Conservation (phyloP, 2,113 vertebrate species). For the Tupaia chinensis region DNA sequence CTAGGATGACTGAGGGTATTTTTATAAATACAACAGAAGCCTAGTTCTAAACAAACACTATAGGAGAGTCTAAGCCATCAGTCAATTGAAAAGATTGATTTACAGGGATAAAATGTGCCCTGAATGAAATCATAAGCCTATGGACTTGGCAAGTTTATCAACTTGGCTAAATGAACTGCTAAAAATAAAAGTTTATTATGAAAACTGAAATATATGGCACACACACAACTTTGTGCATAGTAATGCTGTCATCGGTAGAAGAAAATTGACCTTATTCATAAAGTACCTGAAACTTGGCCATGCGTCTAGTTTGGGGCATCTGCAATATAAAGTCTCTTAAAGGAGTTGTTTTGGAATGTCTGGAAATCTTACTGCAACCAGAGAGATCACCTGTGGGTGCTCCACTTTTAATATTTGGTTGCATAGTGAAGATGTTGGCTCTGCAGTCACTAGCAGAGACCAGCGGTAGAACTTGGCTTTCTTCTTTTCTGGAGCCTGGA, state of each 20-base stretch:
- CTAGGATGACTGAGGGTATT: not conserved
- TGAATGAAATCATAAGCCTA: not conserved
- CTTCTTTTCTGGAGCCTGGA: not conserved
- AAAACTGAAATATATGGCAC: not conserved
- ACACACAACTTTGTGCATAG: not conserved
- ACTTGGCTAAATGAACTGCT: not conserved
- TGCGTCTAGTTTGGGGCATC: too few relatives aligned
- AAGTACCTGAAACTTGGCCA: not conserved
- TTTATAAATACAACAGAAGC: constrained; percentile 28
- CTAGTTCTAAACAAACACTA: not conserved
- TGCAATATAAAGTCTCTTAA: not conserved
- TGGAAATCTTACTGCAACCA: not conserved
- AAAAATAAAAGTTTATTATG: not conserved
- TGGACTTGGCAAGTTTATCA: not conserved
- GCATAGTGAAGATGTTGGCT: not conserved
- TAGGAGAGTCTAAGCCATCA: not conserved
- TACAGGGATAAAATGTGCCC: not conserved
- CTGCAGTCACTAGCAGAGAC: not conserved
- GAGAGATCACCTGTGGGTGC: not conserved
- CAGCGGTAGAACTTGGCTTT: not conserved
- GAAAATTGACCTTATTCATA: not conserved
- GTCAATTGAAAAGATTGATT: constrained; percentile 10
- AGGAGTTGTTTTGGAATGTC: not conserved
- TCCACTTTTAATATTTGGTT: not conserved
- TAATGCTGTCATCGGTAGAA: not conserved